Evolutionary conservation across 2,113 vertebrate species (phyloP).

Genomic region (Lepisosteus osseus): DNA sequence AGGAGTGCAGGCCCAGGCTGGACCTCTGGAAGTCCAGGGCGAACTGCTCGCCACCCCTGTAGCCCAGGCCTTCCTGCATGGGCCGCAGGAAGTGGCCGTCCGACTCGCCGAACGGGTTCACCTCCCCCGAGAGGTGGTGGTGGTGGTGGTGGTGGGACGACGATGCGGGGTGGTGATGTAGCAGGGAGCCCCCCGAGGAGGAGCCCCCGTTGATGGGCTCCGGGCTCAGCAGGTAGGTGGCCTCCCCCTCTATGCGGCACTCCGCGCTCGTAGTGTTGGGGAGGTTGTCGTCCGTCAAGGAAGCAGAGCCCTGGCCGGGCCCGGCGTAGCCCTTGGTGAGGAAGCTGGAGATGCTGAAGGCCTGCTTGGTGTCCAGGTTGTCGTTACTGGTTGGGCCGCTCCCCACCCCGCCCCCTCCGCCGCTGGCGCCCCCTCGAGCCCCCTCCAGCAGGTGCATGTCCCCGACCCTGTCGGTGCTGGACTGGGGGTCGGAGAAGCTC

Average conservation of each 20-base stretch:
- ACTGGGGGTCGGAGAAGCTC: slow-evolving; percentile 87
- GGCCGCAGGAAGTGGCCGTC: slow-evolving; percentile 84
- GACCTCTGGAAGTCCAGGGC: slow-evolving; percentile 84
- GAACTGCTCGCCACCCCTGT: slow-evolving; percentile 74
- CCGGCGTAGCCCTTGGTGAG: slow-evolving; percentile 73
- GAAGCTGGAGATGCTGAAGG: slow-evolving; percentile 85
- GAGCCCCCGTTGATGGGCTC: slow-evolving; percentile 60
- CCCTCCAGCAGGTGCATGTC: slow-evolving; percentile 81
- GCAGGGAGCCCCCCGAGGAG: slow-evolving; percentile 58
- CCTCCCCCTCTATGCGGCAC: slow-evolving; percentile 71
- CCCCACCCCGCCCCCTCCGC: neutral
- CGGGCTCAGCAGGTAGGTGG: slow-evolving; percentile 76
- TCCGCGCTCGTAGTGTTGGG: slow-evolving; percentile 89
- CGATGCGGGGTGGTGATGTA: slow-evolving; percentile 41
- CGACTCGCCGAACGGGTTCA: slow-evolving; percentile 68
- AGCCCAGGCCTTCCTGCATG: slow-evolving; percentile 76
- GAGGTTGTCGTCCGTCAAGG: slow-evolving; percentile 72
- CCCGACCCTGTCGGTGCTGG: slow-evolving; percentile 73
- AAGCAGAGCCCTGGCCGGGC: slow-evolving; percentile 46
- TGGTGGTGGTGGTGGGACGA: slow-evolving; percentile 29
- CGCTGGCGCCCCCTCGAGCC: slow-evolving; percentile 39
- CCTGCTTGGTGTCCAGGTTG: slow-evolving; percentile 73
- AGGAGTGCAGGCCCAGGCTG: slow-evolving; percentile 78
- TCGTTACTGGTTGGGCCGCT: slow-evolving; percentile 45
- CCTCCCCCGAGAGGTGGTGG: slow-evolving; percentile 41